phyloP scores from a whole-genome alignment of 2,113 vertebrate species.

The Odocoileus virginianus region DNA sequence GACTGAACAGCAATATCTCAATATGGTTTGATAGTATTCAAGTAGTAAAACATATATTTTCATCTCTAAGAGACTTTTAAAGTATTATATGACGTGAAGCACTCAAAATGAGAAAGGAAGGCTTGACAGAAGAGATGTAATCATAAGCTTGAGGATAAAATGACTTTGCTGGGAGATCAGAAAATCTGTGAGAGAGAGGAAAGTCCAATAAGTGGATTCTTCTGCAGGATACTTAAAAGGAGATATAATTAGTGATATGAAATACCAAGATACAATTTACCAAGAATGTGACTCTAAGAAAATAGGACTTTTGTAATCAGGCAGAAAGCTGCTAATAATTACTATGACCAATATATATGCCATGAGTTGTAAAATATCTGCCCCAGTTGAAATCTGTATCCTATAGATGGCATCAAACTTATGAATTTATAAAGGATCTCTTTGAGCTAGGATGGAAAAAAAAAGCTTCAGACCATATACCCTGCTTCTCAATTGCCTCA shows the following conservation, averaged over 20 bases:
- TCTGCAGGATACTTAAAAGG: not conserved
- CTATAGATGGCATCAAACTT: not conserved
- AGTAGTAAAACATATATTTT: not conserved
- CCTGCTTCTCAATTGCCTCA: not conserved
- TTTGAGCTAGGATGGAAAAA: not conserved
- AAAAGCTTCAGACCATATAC: not conserved
- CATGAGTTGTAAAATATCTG: not conserved
- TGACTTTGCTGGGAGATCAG: not conserved
- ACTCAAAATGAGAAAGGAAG: not conserved
- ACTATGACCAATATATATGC: not conserved
- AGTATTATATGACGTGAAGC: not conserved
- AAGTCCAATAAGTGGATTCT: not conserved
- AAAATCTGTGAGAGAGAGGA: not conserved
- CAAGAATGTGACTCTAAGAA: not conserved
- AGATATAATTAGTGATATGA: not conserved
- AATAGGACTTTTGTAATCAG: not conserved
- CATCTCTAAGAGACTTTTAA: not conserved
- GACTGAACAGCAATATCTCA: not conserved
- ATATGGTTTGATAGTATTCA: not conserved
- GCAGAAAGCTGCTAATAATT: not conserved
- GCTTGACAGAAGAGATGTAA: not conserved
- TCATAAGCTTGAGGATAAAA: not conserved
- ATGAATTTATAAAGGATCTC: not conserved
- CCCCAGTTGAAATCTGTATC: not conserved
- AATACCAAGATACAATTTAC: not conserved